Evolutionary conservation across 1,140 invertebrate species (phyloP).

Genomic region (Drosophila navojoa): DNA sequence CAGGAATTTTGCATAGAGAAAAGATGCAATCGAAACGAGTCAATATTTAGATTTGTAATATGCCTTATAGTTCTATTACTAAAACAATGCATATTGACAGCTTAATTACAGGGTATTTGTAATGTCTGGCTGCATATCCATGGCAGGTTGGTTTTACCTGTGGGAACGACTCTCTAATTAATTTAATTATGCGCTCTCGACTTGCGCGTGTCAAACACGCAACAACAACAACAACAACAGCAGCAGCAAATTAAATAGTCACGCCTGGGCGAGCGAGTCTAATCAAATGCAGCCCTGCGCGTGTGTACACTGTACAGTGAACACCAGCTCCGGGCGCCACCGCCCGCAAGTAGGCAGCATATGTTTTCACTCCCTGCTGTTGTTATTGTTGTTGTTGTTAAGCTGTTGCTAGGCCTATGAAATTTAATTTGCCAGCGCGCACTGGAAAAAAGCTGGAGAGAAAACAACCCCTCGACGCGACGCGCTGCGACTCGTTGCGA

Average conservation of each 20-base stretch:
- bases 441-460: neutral
- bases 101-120: conserved; percentile 16
- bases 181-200: conserved; percentile 77
- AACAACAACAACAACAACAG: conserved; percentile 42
- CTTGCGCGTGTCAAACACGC: conserved; percentile 72
- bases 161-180: conserved; percentile 76
- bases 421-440: conserved; percentile 51
- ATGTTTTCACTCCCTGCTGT: conserved; percentile 4
- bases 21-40: too few species aligned
- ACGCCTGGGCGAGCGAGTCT: conserved; percentile 63
- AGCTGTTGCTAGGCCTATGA: conserved; percentile 65
- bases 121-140: neutral
- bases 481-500: conserved; percentile 2
- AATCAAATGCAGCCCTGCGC: conserved; percentile 56
- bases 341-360: conserved; percentile 76
- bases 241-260: conserved; percentile 66
- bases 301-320: conserved; percentile 3
- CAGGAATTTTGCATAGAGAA: too few species aligned
- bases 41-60: too few species aligned
- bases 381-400: conserved; percentile 26
- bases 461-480: conserved; percentile 33
- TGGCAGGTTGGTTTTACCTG: conserved; percentile 56
- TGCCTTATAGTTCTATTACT: neutral
- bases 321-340: conserved; percentile 7
- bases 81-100: neutral